A percentile compares a stretch with the other conserved stretches of the same genome.
These are phyloP conservation scores for Geococcyx californianus DNA, from an alignment of 2,113 vertebrate species.

Conservation along the genomic window DNA sequence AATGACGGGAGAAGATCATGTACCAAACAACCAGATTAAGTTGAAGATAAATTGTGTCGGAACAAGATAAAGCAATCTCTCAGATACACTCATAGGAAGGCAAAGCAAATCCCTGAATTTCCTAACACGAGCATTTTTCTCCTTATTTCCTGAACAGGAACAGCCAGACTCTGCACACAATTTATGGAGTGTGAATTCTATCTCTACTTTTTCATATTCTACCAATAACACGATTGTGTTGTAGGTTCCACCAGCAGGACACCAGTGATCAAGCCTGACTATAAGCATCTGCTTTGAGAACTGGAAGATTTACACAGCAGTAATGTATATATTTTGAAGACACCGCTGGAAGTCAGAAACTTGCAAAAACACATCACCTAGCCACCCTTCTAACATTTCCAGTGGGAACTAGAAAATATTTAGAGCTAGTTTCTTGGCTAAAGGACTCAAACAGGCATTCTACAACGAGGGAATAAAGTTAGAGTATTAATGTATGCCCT, in stretches of 20 bases:
- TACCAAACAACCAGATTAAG: background rate
- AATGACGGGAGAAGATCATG: background rate
- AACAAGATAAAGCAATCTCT: background rate
- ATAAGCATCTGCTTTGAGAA: background rate
- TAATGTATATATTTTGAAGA: background rate
- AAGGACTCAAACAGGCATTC: background rate
- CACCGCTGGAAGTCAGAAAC: background rate
- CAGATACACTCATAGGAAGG: background rate
- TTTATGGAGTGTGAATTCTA: rapidly evolving
- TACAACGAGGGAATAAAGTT: background rate
- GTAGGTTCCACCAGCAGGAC: background rate
- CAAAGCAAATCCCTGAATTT: background rate
- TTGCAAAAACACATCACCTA: background rate
- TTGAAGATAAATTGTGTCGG: background rate
- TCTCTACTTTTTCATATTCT: background rate
- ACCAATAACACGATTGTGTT: background rate
- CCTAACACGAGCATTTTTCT: background rate
- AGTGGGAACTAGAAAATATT: background rate
- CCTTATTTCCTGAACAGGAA: background rate
- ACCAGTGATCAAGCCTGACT: background rate
- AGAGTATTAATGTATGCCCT: background rate
- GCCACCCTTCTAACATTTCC: background rate
- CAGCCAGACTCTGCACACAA: background rate
- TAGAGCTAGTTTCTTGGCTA: background rate
- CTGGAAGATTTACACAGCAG: background rate